These are phyloP conservation scores for Cyclophora albipunctata DNA, from an alignment of 2,888 invertebrate species.

Conservation along the genomic window DNA sequence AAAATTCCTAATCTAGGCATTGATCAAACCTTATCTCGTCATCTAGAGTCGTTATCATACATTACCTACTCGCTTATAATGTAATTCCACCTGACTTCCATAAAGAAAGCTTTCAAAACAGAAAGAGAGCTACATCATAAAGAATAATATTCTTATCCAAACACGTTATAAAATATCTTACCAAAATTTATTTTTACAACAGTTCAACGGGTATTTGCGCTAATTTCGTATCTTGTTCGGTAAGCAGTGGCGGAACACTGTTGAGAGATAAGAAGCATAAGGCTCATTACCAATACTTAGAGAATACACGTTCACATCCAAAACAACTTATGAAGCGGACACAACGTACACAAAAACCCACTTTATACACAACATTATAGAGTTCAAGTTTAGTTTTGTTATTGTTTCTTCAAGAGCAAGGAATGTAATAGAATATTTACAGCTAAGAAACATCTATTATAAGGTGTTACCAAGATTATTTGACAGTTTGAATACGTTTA, in stretches of 20 bases:
- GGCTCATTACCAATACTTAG: slow-evolving; percentile 50
- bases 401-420: slow-evolving; percentile 16
- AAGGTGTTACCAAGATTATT: slow-evolving; percentile 72
- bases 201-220: slow-evolving; percentile 39
- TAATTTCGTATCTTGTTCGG: slow-evolving; percentile 41
- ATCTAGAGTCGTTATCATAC: no score
- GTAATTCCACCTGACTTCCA: no score
- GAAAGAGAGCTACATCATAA: no score
- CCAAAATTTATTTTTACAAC: slow-evolving; percentile 36
- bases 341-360: slow-evolving; percentile 33
- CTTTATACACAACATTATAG: slow-evolving; percentile 22
- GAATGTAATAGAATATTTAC: slow-evolving; percentile 61
- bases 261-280: slow-evolving; percentile 61
- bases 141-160: no score
- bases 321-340: slow-evolving; percentile 4
- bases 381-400: slow-evolving; percentile 27
- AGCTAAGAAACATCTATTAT: slow-evolving; percentile 66
- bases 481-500: slow-evolving; percentile 76
- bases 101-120: no score
- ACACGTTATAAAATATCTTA: slow-evolving; percentile 20
- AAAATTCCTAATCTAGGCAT: no score
- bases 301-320: slow-evolving; percentile 36
- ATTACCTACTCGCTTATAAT: no score
- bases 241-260: slow-evolving; percentile 54
- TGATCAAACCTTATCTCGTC: no score